Conservation (phyloP, 2,888 invertebrate species). For the Aporophyla nigra region DNA sequence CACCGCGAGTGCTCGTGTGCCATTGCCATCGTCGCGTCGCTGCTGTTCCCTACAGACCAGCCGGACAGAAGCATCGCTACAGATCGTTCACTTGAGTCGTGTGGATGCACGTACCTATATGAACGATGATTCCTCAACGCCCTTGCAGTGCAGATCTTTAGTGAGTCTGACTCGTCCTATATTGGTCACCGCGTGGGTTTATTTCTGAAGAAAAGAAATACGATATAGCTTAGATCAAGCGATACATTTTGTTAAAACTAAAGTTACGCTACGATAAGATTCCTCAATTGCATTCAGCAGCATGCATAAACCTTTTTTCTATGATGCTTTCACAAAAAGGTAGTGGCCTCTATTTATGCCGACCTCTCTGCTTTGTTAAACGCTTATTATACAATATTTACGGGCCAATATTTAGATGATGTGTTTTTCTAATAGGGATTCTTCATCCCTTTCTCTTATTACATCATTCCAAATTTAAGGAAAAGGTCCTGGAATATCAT, state of each 20-base stretch:
- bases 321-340: neutral
- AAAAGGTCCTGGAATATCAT: too few relatives aligned
- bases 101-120: neutral
- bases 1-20: constrained; percentile 11
- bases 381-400: too few relatives aligned
- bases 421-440: too few relatives aligned
- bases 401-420: too few relatives aligned
- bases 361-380: neutral
- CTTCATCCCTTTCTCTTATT: too few relatives aligned
- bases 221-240: neutral
- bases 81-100: neutral
- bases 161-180: neutral
- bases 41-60: neutral
- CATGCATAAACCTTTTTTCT: neutral
- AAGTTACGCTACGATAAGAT: neutral
- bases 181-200: neutral
- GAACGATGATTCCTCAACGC: neutral
- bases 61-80: neutral
- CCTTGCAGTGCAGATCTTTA: constrained; percentile 8
- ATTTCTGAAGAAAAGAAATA: neutral
- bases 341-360: neutral
- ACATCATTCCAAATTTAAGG: too few relatives aligned
- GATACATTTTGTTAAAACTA: neutral
- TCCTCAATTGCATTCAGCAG: neutral
- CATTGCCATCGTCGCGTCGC: neutral